A percentile compares a stretch with the other conserved stretches of the same genome.
These are phyloP conservation scores for Spilosoma lubricipeda DNA, from an alignment of 2,888 invertebrate genomes.

Conservation along the genomic window DNA sequence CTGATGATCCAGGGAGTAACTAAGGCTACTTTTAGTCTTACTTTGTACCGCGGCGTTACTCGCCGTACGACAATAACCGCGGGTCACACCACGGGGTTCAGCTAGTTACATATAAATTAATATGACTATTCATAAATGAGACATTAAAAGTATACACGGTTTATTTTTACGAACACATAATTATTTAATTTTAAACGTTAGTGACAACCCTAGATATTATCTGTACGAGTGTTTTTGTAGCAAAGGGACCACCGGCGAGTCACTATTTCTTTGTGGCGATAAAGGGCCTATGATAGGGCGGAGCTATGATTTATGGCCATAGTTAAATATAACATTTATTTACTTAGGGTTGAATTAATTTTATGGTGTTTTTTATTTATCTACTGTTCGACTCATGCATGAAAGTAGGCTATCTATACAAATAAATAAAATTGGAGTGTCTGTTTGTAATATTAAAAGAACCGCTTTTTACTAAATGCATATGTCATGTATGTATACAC, in stretches of 20 bases:
- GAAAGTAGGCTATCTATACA: no score
- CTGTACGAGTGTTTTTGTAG: constrained; percentile 11
- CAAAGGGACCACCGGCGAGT: constrained; percentile 1
- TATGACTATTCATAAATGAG: not conserved
- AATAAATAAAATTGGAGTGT: no score
- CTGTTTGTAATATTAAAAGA: no score
- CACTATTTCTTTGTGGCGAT: constrained; percentile 13
- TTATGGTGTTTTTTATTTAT: not conserved
- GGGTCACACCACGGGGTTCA: no score
- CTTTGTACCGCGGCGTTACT: no score
- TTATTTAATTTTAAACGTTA: not conserved
- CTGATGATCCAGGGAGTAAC: no score
- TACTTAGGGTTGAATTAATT: constrained; percentile 6
- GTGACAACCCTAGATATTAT: constrained; percentile 20
- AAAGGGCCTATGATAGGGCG: constrained; percentile 15
- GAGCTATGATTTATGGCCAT: not conserved
- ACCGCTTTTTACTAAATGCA: no score
- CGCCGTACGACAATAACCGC: no score
- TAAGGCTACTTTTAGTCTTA: no score
- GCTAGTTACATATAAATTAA: not conserved
- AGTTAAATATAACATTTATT: not conserved
- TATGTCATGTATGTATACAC: no score
- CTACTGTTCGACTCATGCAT: not conserved
- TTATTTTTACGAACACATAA: not conserved
- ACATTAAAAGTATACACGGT: not conserved